Base-by-base conservation (phyloP, 2,888 invertebrate species). In the Leptinotarsa haldemani region DNA sequence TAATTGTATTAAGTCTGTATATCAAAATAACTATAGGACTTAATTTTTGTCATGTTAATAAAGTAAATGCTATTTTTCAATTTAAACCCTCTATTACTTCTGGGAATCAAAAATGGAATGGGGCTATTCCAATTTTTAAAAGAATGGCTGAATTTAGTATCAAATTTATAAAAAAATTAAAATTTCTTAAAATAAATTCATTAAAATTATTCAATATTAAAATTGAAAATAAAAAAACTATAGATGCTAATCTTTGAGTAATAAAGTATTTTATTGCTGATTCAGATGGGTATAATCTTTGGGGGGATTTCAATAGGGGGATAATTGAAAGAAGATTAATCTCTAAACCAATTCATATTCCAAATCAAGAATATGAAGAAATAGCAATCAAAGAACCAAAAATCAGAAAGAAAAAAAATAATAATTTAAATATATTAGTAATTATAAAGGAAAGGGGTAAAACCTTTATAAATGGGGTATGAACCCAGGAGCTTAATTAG, bases 41-140 rank as follows among this genome's bases (percentile, higher is more conserved):
- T 88, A 91, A 89, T 90, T 92, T 92, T 91, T 92, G 92, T 88
- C 91, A 91, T 0, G 90, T 90, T 87, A 91, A 87, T 88, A 91
- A 84, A 83, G 91, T 86, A 82, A 91, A 85, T 75, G 87, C 84
- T 86, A 90, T 91, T 78, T 88, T 84, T 90, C 91, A 92, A 46
- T 85, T 86, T 88, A 91, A 80, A 2, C 90, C 90, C 88, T 90
- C 90, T 80, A 90, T 88, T 83, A 92, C 88, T 87, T 89, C 89
- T 0, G 90, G 90, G 25, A 90, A 91, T 89, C 91, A 92, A 82
- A 90, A 90, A 85, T 91, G 90, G 69, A 92, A 90, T 0, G 91
- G 91, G 7, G 89, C 86, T 0, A 90, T 87, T 79, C 91, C 91
- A 88, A 89, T 89, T 90, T 90, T 91, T 87, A 90, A 85, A 84